Conservation (phyloP, 2,113 vertebrate genomes). For the Corvus moneduloides region DNA sequence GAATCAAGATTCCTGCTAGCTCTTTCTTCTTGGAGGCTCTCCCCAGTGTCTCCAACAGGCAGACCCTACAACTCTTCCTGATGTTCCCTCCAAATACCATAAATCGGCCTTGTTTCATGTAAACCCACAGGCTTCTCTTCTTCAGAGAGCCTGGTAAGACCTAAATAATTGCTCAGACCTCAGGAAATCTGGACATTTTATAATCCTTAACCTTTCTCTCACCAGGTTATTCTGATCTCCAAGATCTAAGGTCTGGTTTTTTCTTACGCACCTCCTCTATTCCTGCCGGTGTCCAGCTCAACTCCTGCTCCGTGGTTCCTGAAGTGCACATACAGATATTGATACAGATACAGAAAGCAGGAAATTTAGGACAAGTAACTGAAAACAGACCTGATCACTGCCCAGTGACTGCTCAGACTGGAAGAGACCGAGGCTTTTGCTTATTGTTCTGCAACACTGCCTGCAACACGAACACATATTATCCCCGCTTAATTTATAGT, state of each 20-base stretch:
- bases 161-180: background rate
- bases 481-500: background rate
- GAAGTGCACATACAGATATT: background rate
- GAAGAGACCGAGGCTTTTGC: conserved; percentile 9
- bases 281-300: background rate
- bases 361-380: conserved; percentile 15
- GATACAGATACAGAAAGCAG: conserved; percentile 9
- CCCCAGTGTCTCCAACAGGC: background rate
- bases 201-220: background rate
- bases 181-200: background rate
- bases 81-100: background rate
- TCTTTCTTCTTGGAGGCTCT: background rate
- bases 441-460: background rate
- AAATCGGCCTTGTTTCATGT: accelerated
- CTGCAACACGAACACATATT: background rate
- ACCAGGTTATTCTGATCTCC: background rate
- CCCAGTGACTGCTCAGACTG: conserved; percentile 2
- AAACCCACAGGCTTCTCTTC: background rate
- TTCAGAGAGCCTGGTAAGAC: background rate
- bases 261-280: background rate
- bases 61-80: background rate
- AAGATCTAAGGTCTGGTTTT: background rate
- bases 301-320: conserved; percentile 18
- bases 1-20: background rate
- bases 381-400: conserved; percentile 34